Evolutionary conservation across 2,888 invertebrate species (phyloP).

Genomic region (Tineola bisselliella): DNA sequence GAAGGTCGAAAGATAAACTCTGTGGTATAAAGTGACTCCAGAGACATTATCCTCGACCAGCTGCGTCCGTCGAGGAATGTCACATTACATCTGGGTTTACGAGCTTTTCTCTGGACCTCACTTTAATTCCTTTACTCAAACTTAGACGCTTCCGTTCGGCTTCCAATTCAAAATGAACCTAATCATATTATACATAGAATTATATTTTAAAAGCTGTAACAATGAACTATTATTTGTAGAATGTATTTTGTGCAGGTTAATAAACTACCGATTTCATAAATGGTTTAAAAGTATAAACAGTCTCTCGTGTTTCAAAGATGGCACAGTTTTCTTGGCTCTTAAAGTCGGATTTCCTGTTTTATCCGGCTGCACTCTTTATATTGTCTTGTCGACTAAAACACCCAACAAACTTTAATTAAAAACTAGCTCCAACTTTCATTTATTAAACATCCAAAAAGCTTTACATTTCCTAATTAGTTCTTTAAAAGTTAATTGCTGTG

Average conservation of each 20-base stretch:
- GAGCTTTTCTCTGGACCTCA: constrained; percentile 18
- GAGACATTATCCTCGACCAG: constrained; percentile 40
- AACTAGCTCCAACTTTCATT: neutral
- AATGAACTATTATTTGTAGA: neutral
- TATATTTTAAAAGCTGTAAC: neutral
- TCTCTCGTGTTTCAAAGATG: neutral
- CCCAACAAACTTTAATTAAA: constrained; percentile 12
- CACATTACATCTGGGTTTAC: constrained; percentile 48
- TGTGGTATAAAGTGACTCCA: constrained; percentile 18
- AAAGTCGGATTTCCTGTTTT: constrained; percentile 45
- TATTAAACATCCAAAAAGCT: neutral
- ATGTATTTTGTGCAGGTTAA: neutral
- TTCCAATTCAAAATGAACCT: neutral
- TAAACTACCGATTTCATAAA: neutral
- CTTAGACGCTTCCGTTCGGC: neutral
- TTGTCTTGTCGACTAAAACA: constrained; percentile 5
- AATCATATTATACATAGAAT: neutral
- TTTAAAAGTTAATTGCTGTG: neutral
- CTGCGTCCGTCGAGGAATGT: constrained; percentile 39
- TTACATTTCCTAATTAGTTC: neutral
- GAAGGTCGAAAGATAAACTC: constrained; percentile 46
- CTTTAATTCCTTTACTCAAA: constrained; percentile 8
- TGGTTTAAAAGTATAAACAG: neutral
- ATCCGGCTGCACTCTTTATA: constrained; percentile 17
- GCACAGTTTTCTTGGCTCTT: constrained; percentile 36